Percentiles rank a stretch among this genome's conserved stretches.
Evolutionary conservation across 2,888 invertebrate species (phyloP).

Genomic region (Brachylomia viminalis): DNA sequence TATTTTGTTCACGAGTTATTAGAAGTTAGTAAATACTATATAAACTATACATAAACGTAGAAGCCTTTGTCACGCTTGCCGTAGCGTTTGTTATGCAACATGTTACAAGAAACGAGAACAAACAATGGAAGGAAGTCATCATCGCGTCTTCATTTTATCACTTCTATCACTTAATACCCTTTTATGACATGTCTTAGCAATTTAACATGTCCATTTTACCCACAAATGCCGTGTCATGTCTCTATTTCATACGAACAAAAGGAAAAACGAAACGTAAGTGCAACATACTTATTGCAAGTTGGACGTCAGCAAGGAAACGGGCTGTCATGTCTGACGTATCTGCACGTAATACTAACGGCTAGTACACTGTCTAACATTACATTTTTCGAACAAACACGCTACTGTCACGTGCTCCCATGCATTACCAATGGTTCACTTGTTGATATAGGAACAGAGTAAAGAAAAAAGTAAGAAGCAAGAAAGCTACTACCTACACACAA

Average conservation of each 20-base stretch:
- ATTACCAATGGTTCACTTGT: constrained; percentile 41
- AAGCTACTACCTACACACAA: constrained; percentile 13
- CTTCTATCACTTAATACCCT: constrained; percentile 1
- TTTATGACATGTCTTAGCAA: constrained; percentile 8
- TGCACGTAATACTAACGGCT: constrained; percentile 27
- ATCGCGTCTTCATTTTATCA: constrained; percentile 4
- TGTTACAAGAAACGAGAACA: background rate
- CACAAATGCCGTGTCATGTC: constrained; percentile 11
- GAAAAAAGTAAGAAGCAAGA: constrained; percentile 1
- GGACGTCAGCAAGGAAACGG: constrained; percentile 32
- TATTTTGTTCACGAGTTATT: too few species aligned
- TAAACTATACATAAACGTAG: background rate
- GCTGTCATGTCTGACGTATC: constrained; percentile 40
- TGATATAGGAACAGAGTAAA: constrained; percentile 20
- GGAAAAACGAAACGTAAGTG: constrained; percentile 26
- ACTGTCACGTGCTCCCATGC: constrained; percentile 5
- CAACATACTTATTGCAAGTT: constrained; percentile 41
- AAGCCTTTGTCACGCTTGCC: background rate
- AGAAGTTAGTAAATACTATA: background rate
- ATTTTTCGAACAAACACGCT: constrained; percentile 26
- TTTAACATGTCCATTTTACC: background rate
- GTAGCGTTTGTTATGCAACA: background rate
- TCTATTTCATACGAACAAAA: constrained; percentile 21
- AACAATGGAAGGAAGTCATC: constrained; percentile 16
- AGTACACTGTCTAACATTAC: constrained; percentile 19